Evolutionary conservation across 2,113 vertebrate genomes (phyloP), one percentile per base, ranked within the genome.

Genomic region (Epinephelus moara): DNA sequence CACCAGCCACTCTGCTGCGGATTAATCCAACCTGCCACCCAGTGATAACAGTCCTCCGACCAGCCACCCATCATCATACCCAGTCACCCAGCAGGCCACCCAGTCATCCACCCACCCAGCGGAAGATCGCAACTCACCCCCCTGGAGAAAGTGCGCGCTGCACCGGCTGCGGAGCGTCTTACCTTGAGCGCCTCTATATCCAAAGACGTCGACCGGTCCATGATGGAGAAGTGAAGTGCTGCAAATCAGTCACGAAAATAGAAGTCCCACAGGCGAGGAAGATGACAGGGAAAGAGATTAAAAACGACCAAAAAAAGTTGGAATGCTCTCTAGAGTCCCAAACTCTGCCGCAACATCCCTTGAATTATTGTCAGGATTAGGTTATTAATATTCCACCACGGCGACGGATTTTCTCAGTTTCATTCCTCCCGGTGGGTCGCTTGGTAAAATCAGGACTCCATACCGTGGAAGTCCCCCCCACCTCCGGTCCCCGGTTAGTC

Each of bases 171-270:
- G 68, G 30, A 71, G 84, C 77, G 59, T 81, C 90, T 92, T 94
- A 94, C 94, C 94, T 94, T 94, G 77, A 94, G 93, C 85, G 93
- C 93, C 64, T 94, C 93, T 61, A 94, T 94, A 89, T 94, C 94
- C 94, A 94, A 89, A 92, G 94, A 93, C 64, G 94, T 89, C 50
- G 93, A 93, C 23, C 89, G 91, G 87, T 94, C 92, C 93, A 94
- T 94, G 88, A 67, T 71, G 14, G 80, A 81, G 78, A 70, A 82
- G 81, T 74, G 70, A 83, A 82, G 71, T 78, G 9, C 85, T 47
- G 88, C 85, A 74, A 86, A 86, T 84, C 90, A 78, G 80, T 85
- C 77, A 76, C 42, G 72, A 50, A 88, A 88, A 90, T 75, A 81
- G 15, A 87, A 91, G 91, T 94, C 92, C 87, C 87, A 75, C 71